phyloP scores from a whole-genome alignment of 1,140 invertebrate species.

The Neoseiulus cucumeris region DNA sequence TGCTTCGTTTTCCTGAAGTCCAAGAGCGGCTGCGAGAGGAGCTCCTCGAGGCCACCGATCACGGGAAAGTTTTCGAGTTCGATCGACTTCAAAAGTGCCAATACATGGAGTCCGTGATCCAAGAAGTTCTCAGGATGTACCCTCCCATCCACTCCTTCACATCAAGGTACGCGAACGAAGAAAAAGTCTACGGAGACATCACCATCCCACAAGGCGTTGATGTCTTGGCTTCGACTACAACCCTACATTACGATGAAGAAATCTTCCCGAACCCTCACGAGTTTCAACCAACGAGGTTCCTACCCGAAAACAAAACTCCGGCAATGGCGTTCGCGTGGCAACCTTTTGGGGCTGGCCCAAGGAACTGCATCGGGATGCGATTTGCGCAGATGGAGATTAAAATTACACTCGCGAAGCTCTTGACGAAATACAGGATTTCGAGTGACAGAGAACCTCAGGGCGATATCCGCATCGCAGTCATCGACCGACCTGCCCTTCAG shows the following conservation, averaged over 20 bases:
- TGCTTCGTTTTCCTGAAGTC: neutral
- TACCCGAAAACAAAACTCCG: slow-evolving; percentile 14
- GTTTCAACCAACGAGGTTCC: slow-evolving; percentile 31
- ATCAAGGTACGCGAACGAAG: slow-evolving; percentile 18
- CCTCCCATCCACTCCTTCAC: slow-evolving; percentile 19
- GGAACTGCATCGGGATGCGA: slow-evolving; percentile 28
- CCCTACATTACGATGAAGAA: slow-evolving; percentile 29
- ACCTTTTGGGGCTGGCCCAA: slow-evolving; percentile 25
- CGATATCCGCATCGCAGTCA: neutral
- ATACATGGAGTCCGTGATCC: neutral
- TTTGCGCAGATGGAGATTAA: slow-evolving; percentile 18
- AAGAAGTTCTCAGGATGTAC: too few relatives aligned
- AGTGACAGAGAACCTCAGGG: neutral
- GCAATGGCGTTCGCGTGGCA: slow-evolving; percentile 23
- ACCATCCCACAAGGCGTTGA: neutral
- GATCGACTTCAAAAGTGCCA: neutral
- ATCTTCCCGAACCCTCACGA: slow-evolving; percentile 30
- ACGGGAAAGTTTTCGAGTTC: neutral
- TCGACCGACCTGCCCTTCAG: neutral
- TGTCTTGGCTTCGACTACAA: neutral
- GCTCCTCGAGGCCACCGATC: neutral
- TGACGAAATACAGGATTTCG: slow-evolving; percentile 14
- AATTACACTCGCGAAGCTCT: slow-evolving; percentile 15
- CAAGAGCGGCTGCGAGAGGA: neutral
- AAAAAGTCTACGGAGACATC: slow-evolving; percentile 24